A percentile compares a stretch with the other conserved stretches of the same genome.
phyloP scores from a whole-genome alignment of 2,113 vertebrate genomes.

The Arenaria interpres region DNA sequence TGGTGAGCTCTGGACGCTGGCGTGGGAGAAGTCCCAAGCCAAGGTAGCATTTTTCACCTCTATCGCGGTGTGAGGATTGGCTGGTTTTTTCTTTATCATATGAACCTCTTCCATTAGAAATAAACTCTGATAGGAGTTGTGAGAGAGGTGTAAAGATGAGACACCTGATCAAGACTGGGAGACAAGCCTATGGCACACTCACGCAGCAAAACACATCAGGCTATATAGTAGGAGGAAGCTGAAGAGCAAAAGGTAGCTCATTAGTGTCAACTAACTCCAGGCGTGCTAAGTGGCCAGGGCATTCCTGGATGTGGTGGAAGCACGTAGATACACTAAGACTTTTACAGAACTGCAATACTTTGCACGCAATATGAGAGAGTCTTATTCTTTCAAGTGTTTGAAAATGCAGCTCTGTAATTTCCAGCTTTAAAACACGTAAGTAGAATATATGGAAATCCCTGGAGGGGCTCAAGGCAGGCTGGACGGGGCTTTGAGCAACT shows the following conservation, averaged over 20 bases:
- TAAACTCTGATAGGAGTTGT: constrained; percentile 90
- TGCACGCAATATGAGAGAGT: background rate
- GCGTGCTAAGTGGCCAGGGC: constrained; percentile 35
- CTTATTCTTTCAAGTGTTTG: background rate
- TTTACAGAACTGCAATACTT: background rate
- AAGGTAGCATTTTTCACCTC: constrained; percentile 89
- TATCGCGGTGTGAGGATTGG: constrained; percentile 83
- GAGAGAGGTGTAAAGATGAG: constrained; percentile 86
- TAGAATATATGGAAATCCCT: background rate
- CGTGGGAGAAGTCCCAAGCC: constrained; percentile 89
- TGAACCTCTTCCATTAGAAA: constrained; percentile 94
- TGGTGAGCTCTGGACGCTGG: constrained; percentile 88
- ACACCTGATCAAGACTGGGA: constrained; percentile 82
- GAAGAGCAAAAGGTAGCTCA: constrained; percentile 86
- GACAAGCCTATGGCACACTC: constrained; percentile 81
- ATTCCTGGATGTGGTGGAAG: constrained; percentile 62
- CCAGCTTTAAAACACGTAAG: background rate
- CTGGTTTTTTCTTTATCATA: constrained; percentile 83
- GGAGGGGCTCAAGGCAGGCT: too few species aligned
- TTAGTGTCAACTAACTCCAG: constrained; percentile 79
- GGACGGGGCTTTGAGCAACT: too few species aligned
- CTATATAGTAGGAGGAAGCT: constrained; percentile 82
- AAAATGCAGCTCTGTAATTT: background rate
- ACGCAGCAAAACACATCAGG: constrained; percentile 85
- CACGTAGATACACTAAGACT: constrained; percentile 26